phyloP scores from a whole-genome alignment of 2,113 vertebrate species.

The Nipponia nippon region DNA sequence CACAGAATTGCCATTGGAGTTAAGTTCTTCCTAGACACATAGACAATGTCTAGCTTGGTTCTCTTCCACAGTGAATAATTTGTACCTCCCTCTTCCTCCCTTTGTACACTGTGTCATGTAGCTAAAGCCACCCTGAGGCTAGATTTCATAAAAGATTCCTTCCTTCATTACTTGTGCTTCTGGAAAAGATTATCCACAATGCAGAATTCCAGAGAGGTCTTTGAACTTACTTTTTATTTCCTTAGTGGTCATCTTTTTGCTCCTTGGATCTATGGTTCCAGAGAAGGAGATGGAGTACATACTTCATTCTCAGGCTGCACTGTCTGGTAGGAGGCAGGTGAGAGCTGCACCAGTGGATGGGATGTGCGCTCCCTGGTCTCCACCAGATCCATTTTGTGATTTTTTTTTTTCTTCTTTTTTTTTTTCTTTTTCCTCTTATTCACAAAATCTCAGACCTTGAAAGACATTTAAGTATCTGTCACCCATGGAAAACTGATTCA shows the following conservation, averaged over 20 bases:
- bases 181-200: neutral
- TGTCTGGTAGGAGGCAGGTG: neutral
- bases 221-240: neutral
- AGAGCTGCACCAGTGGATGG: neutral
- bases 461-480: neutral
- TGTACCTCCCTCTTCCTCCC: neutral
- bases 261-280: neutral
- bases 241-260: neutral
- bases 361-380: neutral
- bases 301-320: neutral
- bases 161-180: neutral
- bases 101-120: neutral
- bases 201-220: neutral
- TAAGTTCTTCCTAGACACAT: neutral
- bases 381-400: neutral
- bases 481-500: neutral
- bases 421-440: neutral
- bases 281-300: neutral
- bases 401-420: neutral
- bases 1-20: neutral
- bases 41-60: neutral
- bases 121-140: neutral
- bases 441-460: neutral
- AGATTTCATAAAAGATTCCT: neutral
- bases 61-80: neutral